Evolutionary conservation across 1,140 invertebrate genomes (phyloP), one percentile per base, ranked within the genome.

Genomic region (Agraylea sexmaculata): DNA sequence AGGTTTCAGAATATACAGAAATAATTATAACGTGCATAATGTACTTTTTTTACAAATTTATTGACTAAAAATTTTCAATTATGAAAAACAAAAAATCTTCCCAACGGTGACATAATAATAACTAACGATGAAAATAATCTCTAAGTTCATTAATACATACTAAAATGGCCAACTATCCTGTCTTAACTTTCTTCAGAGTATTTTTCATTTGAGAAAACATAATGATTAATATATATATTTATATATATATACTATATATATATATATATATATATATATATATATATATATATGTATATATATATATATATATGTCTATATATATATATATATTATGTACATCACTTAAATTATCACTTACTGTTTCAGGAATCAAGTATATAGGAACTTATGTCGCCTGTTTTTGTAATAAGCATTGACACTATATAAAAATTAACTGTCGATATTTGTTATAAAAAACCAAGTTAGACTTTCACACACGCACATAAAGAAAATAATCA

Each of bases 321-420:
- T 45, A 37, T 42, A 40, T 40, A 45, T 43, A 48, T 35, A 37
- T 45, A 25, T 34, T 49, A 49, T 49, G 19, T 49, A 49, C 47
- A 49, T 40, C 13, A 31, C 47, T 49, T 49, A 49, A 43, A 32
- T 37, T 42, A 40, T 49, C n/a, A n/a, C n/a, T n/a, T 43, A 49
- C 47, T 45, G 45, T 49, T 40, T 43, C 45, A 49, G 47, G 47
- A 43, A 49, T 43, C 47, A 49, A 49, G 47, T 49, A 49, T 49
- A 43, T 49, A 49, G 47, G 47, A 49, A 49, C 47, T 49, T 49
- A 43, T 40, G 45, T 43, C 47, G 47, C 47, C 47, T 45, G 47
- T 45, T 43, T 43, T n/a, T n/a, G n/a, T n/a, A n/a, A n/a, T n/a
- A n/a, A n/a, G n/a, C n/a, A n/a, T n/a, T n/a, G n/a, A n/a, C n/a